Base-by-base conservation (phyloP, 2,797 vertebrate species). In the Pangasius sanitwongsei region DNA sequence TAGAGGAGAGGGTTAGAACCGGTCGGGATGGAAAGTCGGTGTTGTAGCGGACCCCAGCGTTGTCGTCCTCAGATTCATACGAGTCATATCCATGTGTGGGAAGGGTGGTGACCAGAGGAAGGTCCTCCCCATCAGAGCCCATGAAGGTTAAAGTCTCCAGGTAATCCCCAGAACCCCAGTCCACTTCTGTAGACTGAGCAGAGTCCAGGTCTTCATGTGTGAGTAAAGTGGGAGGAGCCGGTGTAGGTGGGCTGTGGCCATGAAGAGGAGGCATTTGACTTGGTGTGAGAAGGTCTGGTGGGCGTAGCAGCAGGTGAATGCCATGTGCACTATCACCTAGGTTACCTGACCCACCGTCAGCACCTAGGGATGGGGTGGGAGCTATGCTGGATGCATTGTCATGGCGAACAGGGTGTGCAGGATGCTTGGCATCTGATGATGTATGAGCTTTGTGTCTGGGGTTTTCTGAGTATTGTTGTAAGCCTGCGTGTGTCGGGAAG, bases 101-200 rank as follows among this genome's bases (percentile, higher is more conserved):
- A 18, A 96, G 0, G 0, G 95, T 96, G 44, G 96, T 97, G 90
- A 93, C 91, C 0, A 94, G 91, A 20, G 92, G 89, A 82, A 96
- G 0, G 57, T 96, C 97, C 90, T 96, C 96, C 0, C 94, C 95
- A 28, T 97, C 95, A 0, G 97, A 94, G 0, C 93, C 91, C 91
- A 96, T 93, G 86, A 96, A 91, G 41, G 97, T 96, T 86, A 97
- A 92, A 0, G 98, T 97, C 94, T 98, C 97, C 20, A 96, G 70
- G 82, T 97, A 96, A 90, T 98, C 97, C 0, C 97, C 98, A 0
- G 98, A 98, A 12, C 97, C 97, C 95, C 95, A 93, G 0, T 97
- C 96, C 7, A 95, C 95, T 75, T 98, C 97, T 7, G 93, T 89
- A 6, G 95, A 94, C 37, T 95, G 94, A 0, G 93, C 74, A 6